Evolutionary conservation across 2,888 invertebrate genomes (phyloP).

Genomic region (Tineola bisselliella): DNA sequence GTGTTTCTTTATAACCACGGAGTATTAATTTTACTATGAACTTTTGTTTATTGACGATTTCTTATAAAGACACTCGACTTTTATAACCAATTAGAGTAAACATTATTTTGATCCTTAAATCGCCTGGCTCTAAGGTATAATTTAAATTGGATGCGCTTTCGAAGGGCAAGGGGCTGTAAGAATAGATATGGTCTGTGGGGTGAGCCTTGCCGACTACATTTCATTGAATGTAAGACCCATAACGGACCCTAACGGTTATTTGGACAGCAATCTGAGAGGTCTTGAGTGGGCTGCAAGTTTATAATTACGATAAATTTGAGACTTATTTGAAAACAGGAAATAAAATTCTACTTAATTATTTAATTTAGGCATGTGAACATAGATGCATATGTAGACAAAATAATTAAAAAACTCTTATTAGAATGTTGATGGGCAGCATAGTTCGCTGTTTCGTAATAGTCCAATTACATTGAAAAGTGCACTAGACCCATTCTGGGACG

Average conservation of each 20-base stretch:
- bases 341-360: background rate
- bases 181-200: constrained; percentile 56
- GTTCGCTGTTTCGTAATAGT: too few relatives aligned
- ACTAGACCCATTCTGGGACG: too few relatives aligned
- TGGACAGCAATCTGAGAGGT: constrained; percentile 64
- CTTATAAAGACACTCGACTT: constrained; percentile 57
- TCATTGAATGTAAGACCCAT: constrained; percentile 31
- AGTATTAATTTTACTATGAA: constrained; percentile 55
- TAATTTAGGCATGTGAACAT: background rate
- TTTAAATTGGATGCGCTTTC: background rate
- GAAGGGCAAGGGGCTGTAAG: constrained; percentile 44
- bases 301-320: constrained; percentile 63
- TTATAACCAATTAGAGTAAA: constrained; percentile 18
- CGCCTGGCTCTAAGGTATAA: constrained; percentile 16
- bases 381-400: too few relatives aligned
- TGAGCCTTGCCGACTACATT: constrained; percentile 22
- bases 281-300: constrained; percentile 57
- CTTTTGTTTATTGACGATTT: constrained; percentile 65
- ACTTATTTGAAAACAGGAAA: background rate
- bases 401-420: too few relatives aligned
- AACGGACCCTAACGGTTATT: constrained; percentile 67
- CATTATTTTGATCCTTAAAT: constrained; percentile 24
- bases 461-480: too few relatives aligned
- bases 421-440: too few relatives aligned
- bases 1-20: constrained; percentile 23